Evolutionary conservation across 2,888 invertebrate species (phyloP).

Genomic region (Drosophila greeni): DNA sequence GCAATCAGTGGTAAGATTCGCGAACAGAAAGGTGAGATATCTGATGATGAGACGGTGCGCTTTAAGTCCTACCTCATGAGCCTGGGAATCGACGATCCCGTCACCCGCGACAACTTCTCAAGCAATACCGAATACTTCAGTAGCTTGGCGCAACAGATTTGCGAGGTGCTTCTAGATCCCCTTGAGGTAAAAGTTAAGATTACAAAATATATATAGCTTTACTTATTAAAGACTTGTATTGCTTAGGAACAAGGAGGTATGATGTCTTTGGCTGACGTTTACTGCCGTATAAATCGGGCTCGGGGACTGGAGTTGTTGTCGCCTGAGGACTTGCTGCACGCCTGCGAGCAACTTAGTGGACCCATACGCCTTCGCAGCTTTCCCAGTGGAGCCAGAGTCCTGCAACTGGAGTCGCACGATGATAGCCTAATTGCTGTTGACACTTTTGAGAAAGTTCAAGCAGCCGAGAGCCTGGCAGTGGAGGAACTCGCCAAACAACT

Average conservation of each 20-base stretch:
- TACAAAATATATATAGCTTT: too few species aligned
- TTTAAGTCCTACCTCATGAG: constrained; percentile 98
- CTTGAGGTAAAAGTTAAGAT: constrained; percentile 82
- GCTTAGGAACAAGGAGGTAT: constrained; percentile 93
- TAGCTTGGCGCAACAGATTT: constrained; percentile 91
- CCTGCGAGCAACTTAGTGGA: constrained; percentile 85
- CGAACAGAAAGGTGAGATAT: constrained; percentile 95
- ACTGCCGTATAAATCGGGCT: constrained; percentile 97
- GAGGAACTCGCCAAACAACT: constrained; percentile 91
- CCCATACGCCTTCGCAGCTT: constrained; percentile 90
- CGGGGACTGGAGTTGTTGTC: constrained; percentile 96
- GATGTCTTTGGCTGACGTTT: constrained; percentile 97
- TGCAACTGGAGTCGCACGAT: constrained; percentile 89
- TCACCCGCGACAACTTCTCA: constrained; percentile 93
- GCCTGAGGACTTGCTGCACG: constrained; percentile 96
- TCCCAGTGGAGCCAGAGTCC: constrained; percentile 96
- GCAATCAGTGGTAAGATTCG: constrained; percentile 94
- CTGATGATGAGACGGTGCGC: constrained; percentile 97
- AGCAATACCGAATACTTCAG: constrained; percentile 91
- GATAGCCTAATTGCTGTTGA: constrained; percentile 85
- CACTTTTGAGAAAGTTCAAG: constrained; percentile 83
- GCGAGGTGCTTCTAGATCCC: constrained; percentile 88
- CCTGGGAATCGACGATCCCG: constrained; percentile 98
- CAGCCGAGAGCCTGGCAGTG: constrained; percentile 87
- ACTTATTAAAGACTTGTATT: neutral